Evolutionary conservation across 2,113 vertebrate species (phyloP).

Genomic region (Mormoops blainvillei): DNA sequence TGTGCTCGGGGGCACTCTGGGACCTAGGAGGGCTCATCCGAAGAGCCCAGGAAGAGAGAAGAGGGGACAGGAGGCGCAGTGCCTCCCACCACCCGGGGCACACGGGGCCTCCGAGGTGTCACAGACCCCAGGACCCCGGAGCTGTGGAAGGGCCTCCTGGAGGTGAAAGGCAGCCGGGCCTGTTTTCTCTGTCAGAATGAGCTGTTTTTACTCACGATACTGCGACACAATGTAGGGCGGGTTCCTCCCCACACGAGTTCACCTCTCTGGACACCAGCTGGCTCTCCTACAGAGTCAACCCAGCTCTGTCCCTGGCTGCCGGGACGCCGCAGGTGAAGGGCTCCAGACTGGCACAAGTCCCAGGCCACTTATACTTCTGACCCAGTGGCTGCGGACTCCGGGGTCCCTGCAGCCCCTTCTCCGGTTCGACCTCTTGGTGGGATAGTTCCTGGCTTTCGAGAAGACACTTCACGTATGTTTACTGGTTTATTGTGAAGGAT

Average conservation of each 20-base stretch:
- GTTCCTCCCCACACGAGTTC: background rate
- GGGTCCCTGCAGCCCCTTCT: background rate
- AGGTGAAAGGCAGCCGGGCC: no score
- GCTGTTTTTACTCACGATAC: background rate
- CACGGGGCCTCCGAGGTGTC: rapidly evolving
- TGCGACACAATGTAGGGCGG: background rate
- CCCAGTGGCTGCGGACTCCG: background rate
- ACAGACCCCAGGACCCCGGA: background rate
- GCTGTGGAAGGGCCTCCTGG: background rate
- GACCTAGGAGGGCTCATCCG: background rate
- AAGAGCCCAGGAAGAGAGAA: no score
- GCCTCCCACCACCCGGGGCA: no score
- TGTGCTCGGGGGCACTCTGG: background rate
- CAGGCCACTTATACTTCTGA: no score
- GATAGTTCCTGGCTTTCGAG: background rate
- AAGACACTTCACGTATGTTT: background rate
- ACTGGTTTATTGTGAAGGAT: no score
- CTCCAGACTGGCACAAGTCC: background rate
- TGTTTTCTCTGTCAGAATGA: background rate
- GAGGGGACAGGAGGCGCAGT: no score
- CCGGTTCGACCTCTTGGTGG: no score
- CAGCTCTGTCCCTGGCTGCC: background rate
- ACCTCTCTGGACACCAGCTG: no score
- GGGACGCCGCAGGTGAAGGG: rapidly evolving
- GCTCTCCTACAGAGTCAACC: background rate